A percentile compares a stretch with the other conserved stretches of the same genome.
These are phyloP conservation scores for Tridacna crocea DNA, from an alignment of 2,888 invertebrate species.

Conservation along the genomic window DNA sequence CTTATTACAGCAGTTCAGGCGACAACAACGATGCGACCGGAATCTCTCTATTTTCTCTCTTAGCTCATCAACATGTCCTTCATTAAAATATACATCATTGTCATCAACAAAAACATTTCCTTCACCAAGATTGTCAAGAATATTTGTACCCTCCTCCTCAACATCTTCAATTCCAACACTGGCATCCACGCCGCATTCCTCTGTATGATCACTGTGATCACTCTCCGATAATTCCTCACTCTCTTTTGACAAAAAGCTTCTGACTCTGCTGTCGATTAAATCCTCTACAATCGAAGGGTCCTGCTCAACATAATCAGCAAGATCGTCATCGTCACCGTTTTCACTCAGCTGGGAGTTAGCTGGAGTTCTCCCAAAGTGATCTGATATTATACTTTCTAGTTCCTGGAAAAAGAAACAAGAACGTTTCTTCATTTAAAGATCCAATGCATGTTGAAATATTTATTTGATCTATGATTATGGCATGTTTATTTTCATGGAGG, in stretches of 20 bases:
- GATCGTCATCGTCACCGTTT: neutral
- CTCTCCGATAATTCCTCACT: neutral
- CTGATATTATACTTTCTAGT: neutral
- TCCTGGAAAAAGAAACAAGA: neutral
- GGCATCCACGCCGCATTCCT: neutral
- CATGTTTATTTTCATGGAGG: too few relatives aligned
- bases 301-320: neutral
- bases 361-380: neutral
- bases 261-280: neutral
- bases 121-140: neutral
- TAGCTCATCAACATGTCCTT: constrained; percentile 2
- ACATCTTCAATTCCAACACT: neutral
- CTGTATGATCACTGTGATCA: neutral
- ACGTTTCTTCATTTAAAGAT: too few relatives aligned
- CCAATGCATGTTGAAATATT: too few relatives aligned
- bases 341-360: neutral
- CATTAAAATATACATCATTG: neutral
- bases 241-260: neutral
- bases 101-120: neutral
- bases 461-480: too few relatives aligned
- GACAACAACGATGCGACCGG: constrained; percentile 1
- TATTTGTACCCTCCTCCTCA: neutral
- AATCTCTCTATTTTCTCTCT: neutral
- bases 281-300: neutral
- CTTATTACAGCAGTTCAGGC: neutral